A percentile compares a stretch with the other conserved stretches of the same genome.
These are phyloP conservation scores for Engystomops pustulosus DNA, from an alignment of 2,113 vertebrate species.

Conservation along the genomic window DNA sequence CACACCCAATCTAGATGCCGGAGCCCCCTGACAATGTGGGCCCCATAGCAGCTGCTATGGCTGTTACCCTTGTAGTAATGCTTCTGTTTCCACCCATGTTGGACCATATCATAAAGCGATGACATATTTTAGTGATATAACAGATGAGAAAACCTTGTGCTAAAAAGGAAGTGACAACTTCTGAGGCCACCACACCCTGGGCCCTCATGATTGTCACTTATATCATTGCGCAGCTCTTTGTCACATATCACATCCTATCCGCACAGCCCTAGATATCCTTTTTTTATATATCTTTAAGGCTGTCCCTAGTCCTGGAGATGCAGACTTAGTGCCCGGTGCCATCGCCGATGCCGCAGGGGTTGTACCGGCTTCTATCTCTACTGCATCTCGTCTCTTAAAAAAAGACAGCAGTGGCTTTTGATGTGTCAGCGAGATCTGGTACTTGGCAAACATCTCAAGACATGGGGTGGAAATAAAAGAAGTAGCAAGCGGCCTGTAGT, in stretches of 20 bases:
- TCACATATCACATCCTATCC: background rate
- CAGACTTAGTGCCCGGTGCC: background rate
- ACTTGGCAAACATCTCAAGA: conserved; percentile 21
- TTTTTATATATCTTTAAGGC: background rate
- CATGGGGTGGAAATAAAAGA: background rate
- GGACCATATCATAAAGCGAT: no score
- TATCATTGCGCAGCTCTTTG: background rate
- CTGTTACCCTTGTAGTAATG: no score
- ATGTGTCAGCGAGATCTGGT: conserved; percentile 50
- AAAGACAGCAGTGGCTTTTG: conserved; percentile 21
- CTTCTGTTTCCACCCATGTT: no score
- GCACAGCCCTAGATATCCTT: no score
- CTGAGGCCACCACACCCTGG: background rate
- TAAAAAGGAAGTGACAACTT: background rate
- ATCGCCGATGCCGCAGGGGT: conserved; percentile 4
- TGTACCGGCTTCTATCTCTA: conserved; percentile 22
- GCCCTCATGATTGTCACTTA: background rate
- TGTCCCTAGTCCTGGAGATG: background rate
- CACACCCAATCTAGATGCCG: no score
- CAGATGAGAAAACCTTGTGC: no score
- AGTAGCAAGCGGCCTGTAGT: background rate
- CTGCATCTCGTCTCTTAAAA: conserved; percentile 5
- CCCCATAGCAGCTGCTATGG: no score
- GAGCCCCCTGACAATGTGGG: no score
- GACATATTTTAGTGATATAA: no score